Conservation (phyloP, 2,888 invertebrate species). For the Sussaba pulchella region DNA sequence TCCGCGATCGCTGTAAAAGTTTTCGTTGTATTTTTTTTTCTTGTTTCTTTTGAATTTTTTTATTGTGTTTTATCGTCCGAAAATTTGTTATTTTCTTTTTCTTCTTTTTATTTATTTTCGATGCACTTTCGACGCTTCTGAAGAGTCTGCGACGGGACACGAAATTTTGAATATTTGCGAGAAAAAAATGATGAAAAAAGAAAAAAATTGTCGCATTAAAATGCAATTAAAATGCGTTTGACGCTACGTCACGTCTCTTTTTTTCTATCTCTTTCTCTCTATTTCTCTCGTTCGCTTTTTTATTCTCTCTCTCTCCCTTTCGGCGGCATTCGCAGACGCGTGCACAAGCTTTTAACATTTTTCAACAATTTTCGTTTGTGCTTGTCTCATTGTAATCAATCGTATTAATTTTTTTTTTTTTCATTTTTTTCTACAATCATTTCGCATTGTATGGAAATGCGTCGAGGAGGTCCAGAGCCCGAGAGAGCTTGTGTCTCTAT, state of each 20-base stretch:
- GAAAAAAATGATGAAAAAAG: constrained; percentile 44
- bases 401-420: constrained; percentile 33
- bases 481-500: constrained; percentile 22
- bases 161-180: not conserved
- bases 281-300: no score
- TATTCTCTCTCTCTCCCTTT: no score
- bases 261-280: constrained; percentile 6
- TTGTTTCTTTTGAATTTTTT: constrained; percentile 8
- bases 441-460: constrained; percentile 25
- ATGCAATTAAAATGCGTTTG: constrained; percentile 75
- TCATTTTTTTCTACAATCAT: constrained; percentile 50
- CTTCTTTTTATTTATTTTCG: no score
- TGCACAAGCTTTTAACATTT: constrained; percentile 33
- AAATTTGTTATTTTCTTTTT: no score
- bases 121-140: no score
- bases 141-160: no score
- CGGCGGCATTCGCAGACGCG: constrained; percentile 36
- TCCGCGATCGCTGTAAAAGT: constrained; percentile 20
- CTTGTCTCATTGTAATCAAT: not conserved
- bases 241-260: constrained; percentile 76
- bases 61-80: no score
- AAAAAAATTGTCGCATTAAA: constrained; percentile 74
- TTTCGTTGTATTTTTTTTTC: constrained; percentile 25
- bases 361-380: constrained; percentile 38
- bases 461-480: not conserved